Evolutionary conservation across 2,113 vertebrate genomes (phyloP), one percentile per base, ranked within the genome.

Genomic region (Hemicordylus capensis): DNA sequence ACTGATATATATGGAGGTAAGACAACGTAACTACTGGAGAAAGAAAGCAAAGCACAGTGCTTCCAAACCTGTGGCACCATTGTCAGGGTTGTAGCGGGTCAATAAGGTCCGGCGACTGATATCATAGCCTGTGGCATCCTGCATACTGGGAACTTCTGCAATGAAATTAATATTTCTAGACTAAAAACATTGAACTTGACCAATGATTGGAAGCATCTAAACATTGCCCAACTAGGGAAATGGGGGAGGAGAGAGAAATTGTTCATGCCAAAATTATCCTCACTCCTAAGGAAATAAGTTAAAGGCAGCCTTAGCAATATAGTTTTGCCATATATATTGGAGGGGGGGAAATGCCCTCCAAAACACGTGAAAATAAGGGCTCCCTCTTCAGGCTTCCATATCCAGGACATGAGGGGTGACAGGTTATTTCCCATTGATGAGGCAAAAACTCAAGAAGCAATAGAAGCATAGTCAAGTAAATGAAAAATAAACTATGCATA

Each of bases 111-210:
- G 95, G 54, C 93, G 93, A 5, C 90, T 94, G 91, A 90, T 89
- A 89, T 98, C 94, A 0, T 97, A 96, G 80, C 97, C 98, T 87
- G 88, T 93, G 1, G 95, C 87, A 81, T 98, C 96, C 94, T 97
- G 98, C 92, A 96, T 89, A 78, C 98, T 99, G 90, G 98, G 97
- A 31, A 98, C 97, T 20, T 90, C 98, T 99, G 91, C 76, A 91
- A 82, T 87, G 51, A 91, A 1, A 87, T 12, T 31, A 83, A 10
- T 10, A 37, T 56, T 83, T 22, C 69, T 78, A 84, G 34, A 46
- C 63, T 76, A 90, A 42, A 85, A 63, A 20, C 8, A 4, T 14
- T 72, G 14, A 34, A 7, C 7, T 85, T 37, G 59, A 26, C n/a
- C 73, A 39, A 58, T 37, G 58, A 58, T 34, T 39, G 51, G 17